These are phyloP conservation scores for Mixornis gularis DNA, from an alignment of 2,113 vertebrate genomes.

Conservation along the genomic window DNA sequence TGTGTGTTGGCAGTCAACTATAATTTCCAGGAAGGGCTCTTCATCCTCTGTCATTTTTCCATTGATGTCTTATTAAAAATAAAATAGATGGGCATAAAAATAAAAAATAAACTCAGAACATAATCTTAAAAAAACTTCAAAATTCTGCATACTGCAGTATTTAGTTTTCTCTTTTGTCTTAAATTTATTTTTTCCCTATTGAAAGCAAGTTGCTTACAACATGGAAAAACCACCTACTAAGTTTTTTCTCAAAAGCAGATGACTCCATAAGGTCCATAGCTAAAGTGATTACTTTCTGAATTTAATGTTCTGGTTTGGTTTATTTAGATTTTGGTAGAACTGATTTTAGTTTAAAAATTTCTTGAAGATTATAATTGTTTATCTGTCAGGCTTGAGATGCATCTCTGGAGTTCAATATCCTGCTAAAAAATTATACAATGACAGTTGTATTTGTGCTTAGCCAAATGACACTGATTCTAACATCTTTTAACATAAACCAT, in stretches of 20 bases:
- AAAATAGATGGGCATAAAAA: background rate
- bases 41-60: background rate
- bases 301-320: background rate
- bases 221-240: background rate
- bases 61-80: background rate
- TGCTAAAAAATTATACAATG: background rate
- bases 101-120: background rate
- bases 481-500: background rate
- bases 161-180: background rate
- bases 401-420: background rate
- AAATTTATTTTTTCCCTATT: background rate
- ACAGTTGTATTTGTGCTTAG: background rate
- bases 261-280: background rate
- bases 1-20: background rate
- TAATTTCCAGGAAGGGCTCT: constrained; percentile 8
- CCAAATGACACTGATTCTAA: background rate
- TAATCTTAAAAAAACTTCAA: background rate
- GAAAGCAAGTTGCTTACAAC: background rate
- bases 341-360: background rate
- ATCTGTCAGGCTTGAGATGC: background rate
- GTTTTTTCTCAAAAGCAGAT: background rate
- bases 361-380: background rate
- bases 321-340: background rate
- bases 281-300: background rate
- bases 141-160: background rate